phyloP scores from a whole-genome alignment of 2,113 vertebrate species.

The Picathartes gymnocephalus region DNA sequence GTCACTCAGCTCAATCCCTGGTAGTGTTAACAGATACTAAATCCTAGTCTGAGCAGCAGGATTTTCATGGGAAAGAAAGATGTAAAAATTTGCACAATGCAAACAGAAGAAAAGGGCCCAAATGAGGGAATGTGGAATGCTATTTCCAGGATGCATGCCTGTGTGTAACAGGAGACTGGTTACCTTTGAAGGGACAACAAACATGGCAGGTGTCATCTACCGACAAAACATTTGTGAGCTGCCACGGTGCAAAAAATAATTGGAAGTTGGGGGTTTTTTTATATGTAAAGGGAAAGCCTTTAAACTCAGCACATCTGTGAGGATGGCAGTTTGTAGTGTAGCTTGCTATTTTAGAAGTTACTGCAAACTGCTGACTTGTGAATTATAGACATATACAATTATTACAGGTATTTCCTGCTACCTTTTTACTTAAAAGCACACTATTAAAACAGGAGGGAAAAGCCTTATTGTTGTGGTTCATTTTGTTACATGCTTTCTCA shows the following conservation, averaged over 20 bases:
- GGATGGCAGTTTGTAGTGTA: not conserved
- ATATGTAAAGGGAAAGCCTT: not conserved
- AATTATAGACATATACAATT: not conserved
- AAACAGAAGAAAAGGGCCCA: not conserved
- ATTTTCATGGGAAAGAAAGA: not conserved
- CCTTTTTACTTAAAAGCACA: not conserved
- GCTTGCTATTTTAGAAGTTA: not conserved
- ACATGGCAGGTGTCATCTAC: not conserved
- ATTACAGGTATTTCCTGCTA: not conserved
- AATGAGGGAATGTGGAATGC: not conserved
- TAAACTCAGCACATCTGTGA: not conserved
- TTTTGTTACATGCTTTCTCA: not conserved
- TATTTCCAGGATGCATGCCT: not conserved
- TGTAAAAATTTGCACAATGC: not conserved
- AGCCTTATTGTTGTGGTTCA: not conserved
- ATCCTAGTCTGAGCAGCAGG: not conserved
- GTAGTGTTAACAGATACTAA: not conserved
- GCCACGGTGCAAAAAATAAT: not conserved
- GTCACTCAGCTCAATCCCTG: not conserved
- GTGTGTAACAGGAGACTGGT: not conserved
- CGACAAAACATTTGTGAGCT: not conserved
- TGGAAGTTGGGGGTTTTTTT: not conserved
- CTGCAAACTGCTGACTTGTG: not conserved
- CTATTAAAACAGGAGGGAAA: not conserved
- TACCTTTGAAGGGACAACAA: not conserved